Evolutionary conservation across 2,113 vertebrate genomes (phyloP).

Genomic region (Illadopsis cleaveri): DNA sequence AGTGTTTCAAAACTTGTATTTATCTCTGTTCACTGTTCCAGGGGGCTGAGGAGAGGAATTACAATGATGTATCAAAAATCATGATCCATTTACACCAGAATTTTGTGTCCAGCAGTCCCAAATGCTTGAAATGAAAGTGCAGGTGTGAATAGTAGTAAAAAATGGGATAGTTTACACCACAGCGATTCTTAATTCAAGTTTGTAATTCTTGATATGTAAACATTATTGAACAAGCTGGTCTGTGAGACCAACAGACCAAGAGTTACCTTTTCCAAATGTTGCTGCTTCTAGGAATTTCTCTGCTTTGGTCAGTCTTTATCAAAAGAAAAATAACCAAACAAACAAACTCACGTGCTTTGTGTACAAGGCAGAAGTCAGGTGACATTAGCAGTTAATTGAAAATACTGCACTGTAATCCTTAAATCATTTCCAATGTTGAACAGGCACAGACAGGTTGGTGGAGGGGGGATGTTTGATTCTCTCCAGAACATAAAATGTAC

Average conservation of each 20-base stretch:
- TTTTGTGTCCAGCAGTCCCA: not conserved
- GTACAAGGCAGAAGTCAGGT: not conserved
- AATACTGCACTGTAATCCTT: not conserved
- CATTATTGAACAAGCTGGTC: not conserved
- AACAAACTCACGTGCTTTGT: not conserved
- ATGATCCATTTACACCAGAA: not conserved
- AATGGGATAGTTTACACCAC: not conserved
- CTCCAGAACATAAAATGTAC: not conserved
- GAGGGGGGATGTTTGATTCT: not conserved
- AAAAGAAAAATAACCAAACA: not conserved
- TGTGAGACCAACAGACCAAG: not conserved
- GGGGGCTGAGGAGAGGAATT: not conserved
- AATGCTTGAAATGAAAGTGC: not conserved
- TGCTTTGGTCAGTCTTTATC: not conserved
- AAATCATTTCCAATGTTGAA: not conserved
- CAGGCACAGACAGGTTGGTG: not conserved
- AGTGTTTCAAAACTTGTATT: not conserved
- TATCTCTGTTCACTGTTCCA: not conserved
- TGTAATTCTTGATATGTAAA: not conserved
- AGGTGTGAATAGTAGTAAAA: not conserved
- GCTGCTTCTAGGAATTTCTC: not conserved
- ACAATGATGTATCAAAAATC: not conserved
- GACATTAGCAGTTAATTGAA: not conserved
- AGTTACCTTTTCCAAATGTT: not conserved
- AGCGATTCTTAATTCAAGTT: not conserved